Evolutionary conservation across 64 coral and sea anemone species (phyloP), one percentile per base, ranked within the genome.

Genomic region (Dendronephthya gigantea): DNA sequence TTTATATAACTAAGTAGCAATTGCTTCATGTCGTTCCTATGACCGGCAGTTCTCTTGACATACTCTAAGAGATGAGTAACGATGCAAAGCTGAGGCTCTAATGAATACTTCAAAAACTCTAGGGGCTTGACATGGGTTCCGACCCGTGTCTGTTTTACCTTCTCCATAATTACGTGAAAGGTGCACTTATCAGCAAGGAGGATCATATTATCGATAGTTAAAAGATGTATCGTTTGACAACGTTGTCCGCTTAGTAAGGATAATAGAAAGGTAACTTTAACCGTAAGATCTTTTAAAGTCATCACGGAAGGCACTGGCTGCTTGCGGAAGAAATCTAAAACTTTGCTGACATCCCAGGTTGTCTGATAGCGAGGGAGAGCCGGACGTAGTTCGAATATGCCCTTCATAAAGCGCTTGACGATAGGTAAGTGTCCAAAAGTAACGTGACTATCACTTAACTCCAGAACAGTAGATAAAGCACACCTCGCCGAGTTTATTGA

Each of bases 321-420:
- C 50, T 29, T 39, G 36, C 83, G 56, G 32, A 84, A 72, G 31
- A 82, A 83, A 69, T 68, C 49, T 0, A 85, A 58, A 82, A 85
- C 83, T 76, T 30, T 82, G 48, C 45, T 85, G 12, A 86, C 31
- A 49, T 86, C 72, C 89, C 89, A 90, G 27, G 32, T 65, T 1
- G 84, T 50, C 51, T 56, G 50, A 13, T 90, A 85, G 40, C 83
- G 40, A 55, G 89, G 89, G 1, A 86, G 35, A 9, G 84, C 66
- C 66, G 89, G 83, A 36, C 89, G 89, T 30, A 86, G 84, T 36
- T 90, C 84, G 81, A 86, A 86, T 15, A 90, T 31, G 38, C 83
- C 89, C 82, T 90, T 91, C 85, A 91, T 87, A 69, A 87, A 91
- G 17, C 79, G 74, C 35, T 37, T 82, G 36, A 91, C 85, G 72